Conservation (phyloP, 2,797 vertebrate genomes). For the Spinus pinus region DNA sequence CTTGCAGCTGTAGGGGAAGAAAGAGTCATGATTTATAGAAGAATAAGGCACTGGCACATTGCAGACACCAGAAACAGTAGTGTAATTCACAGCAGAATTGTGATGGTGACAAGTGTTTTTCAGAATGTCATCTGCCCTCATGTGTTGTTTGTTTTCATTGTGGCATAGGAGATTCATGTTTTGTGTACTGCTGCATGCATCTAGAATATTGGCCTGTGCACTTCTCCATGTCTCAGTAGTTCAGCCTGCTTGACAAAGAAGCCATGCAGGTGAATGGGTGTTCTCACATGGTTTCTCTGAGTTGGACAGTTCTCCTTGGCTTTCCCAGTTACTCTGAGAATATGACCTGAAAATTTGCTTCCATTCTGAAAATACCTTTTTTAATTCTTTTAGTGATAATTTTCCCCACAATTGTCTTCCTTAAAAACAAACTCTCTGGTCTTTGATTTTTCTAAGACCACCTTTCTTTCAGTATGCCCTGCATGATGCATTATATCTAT, state of each 20-base stretch:
- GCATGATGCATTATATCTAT: rapidly evolving
- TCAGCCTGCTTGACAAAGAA: not conserved
- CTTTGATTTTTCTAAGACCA: not conserved
- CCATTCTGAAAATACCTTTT: not conserved
- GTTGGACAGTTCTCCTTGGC: not conserved
- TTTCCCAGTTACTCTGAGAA: not conserved
- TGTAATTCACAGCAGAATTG: not conserved
- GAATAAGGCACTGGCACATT: not conserved
- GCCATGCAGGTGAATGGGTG: not conserved
- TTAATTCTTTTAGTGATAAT: not conserved
- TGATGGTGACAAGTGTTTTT: not conserved
- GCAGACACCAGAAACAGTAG: conserved; percentile 6
- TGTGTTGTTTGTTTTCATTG: not conserved
- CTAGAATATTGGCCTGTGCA: not conserved
- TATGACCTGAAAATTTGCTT: not conserved
- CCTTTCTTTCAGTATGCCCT: not conserved
- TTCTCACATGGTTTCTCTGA: not conserved
- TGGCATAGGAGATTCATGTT: not conserved
- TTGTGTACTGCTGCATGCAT: not conserved
- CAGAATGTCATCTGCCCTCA: not conserved
- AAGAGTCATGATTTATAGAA: not conserved
- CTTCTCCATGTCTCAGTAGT: not conserved
- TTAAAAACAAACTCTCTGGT: not conserved
- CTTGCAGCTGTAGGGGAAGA: conserved; percentile 6
- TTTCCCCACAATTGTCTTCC: not conserved